A percentile compares a stretch with the other conserved stretches of the same genome.
Conservation (phyloP, 2,888 invertebrate species). For the Lypha dubia region DNA sequence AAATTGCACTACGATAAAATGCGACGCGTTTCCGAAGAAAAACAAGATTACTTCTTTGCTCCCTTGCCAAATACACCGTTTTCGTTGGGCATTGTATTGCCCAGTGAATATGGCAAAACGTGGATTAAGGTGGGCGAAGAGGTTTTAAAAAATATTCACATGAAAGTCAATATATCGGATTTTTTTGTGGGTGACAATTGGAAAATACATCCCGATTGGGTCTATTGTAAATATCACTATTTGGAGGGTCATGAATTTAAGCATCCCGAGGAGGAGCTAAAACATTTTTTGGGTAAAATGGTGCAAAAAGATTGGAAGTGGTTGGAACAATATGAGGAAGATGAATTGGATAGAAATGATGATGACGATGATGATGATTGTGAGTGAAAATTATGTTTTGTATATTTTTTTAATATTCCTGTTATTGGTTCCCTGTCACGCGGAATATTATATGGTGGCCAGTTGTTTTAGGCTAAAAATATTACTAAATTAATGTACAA, state of each 20-base stretch:
- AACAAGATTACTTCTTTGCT: slow-evolving; percentile 92
- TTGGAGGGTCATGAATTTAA: slow-evolving; percentile 90
- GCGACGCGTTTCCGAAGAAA: slow-evolving; percentile 91
- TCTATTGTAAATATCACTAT: slow-evolving; percentile 94
- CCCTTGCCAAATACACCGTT: slow-evolving; percentile 93
- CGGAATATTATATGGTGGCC: too few species aligned
- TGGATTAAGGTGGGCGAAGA: slow-evolving; percentile 89
- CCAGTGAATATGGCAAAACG: slow-evolving; percentile 88
- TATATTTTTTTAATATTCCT: background rate
- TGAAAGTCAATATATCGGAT: slow-evolving; percentile 88
- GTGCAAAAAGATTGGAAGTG: slow-evolving; percentile 86
- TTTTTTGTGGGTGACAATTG: slow-evolving; percentile 90
- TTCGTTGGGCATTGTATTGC: slow-evolving; percentile 92
- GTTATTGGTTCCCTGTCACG: too few species aligned
- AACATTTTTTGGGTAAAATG: slow-evolving; percentile 90
- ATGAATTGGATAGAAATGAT: slow-evolving; percentile 79
- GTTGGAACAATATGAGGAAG: slow-evolving; percentile 85
- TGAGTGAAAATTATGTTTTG: slow-evolving; percentile 73
- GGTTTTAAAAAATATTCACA: slow-evolving; percentile 87
- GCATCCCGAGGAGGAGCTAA: slow-evolving; percentile 89
- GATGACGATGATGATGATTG: slow-evolving; percentile 81
- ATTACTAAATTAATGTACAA: too few species aligned
- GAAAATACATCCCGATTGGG: slow-evolving; percentile 94
- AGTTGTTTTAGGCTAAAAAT: too few species aligned
- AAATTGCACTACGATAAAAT: slow-evolving; percentile 93